Conservation (phyloP, 2,888 invertebrate species). For the Bruchidius siliquastri region DNA sequence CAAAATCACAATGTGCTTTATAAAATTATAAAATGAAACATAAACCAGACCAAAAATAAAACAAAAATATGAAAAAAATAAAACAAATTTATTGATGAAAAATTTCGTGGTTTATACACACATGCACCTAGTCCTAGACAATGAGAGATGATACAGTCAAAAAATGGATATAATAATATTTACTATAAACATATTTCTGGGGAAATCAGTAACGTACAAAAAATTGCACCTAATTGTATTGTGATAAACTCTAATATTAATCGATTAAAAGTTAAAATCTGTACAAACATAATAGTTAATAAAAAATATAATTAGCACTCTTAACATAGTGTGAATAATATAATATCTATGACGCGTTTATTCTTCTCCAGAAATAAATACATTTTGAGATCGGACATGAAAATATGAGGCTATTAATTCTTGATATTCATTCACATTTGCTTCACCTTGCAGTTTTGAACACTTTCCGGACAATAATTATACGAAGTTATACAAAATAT, state of each 20-base stretch:
- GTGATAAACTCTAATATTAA: not conserved
- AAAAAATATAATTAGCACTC: constrained; percentile 4
- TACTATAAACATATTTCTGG: not conserved
- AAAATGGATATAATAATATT: constrained; percentile 14
- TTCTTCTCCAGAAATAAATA: constrained; percentile 4
- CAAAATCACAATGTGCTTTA: not conserved
- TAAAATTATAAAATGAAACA: not conserved
- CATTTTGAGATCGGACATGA: not conserved
- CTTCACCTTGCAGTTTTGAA: too few relatives aligned
- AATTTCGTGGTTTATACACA: constrained; percentile 21
- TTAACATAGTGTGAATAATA: not conserved
- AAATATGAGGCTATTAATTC: not conserved
- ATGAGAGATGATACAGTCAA: constrained; percentile 13
- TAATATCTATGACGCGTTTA: constrained; percentile 2
- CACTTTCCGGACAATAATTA: too few relatives aligned
- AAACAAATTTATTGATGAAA: constrained; percentile 33
- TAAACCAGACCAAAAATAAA: constrained; percentile 48
- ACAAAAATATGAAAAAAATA: constrained; percentile 32
- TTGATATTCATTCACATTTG: too few relatives aligned
- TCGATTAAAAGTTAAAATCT: constrained; percentile 11
- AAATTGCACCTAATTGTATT: constrained; percentile 15
- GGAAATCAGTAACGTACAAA: constrained; percentile 4
- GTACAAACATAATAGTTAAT: constrained; percentile 8
- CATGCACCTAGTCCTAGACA: constrained; percentile 22
- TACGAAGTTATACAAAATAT: too few relatives aligned